Base-by-base conservation (phyloP, 2,113 vertebrate species). In the Vulpes vulpes region DNA sequence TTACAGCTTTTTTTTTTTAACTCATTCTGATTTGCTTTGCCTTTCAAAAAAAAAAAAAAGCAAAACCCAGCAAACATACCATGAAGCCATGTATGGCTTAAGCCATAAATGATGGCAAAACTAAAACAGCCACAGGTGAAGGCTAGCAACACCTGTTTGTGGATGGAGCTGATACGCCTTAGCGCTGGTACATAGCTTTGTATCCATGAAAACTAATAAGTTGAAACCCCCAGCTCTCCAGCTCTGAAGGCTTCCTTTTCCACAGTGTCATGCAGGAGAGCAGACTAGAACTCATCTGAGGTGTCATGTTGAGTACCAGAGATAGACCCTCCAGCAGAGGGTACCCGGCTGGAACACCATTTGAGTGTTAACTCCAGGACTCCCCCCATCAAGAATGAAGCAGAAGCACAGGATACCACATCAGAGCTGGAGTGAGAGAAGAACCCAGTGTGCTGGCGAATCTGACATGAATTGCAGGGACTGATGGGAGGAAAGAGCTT, bases 381-480 rank as follows among this genome's bases (percentile, higher is more conserved):
- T 59, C 4, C 60, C 27, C 11, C 23, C 14, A 19, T 43, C 35
- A n/a, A 59, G 62, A 53, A 64, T 1, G 20, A 38, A 74, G 32
- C 64, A 49, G 43, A 69, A 38, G 10, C 55, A 23, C 10, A 19
- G 3, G 62, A 12, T 0, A 2, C 8, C 16, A 15, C n/a, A 0
- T 55, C 79, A 27, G n/a, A 25, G n/a, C 20, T 16, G 43, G 14
- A 73, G 27, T 25, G 51, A 82, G 62, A 38, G 16, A 25, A 22
- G 7, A 80, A 3, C 55, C 27, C 16, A 9, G 25, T 20, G 9
- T 11, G 23, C 6, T 10, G 14, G 2, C 2, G 15, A n/a, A 32
- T 19, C 43, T n/a, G 14, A 51, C 35, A 78, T 19, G 35, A 62
- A 27, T 3, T 23, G 7, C 17, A 35, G 17, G 43, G 25, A 51